Evolutionary conservation across 64 coral and sea anemone species (phyloP), one percentile per base, ranked within the genome.

Genomic region (Stylophora pistillata): DNA sequence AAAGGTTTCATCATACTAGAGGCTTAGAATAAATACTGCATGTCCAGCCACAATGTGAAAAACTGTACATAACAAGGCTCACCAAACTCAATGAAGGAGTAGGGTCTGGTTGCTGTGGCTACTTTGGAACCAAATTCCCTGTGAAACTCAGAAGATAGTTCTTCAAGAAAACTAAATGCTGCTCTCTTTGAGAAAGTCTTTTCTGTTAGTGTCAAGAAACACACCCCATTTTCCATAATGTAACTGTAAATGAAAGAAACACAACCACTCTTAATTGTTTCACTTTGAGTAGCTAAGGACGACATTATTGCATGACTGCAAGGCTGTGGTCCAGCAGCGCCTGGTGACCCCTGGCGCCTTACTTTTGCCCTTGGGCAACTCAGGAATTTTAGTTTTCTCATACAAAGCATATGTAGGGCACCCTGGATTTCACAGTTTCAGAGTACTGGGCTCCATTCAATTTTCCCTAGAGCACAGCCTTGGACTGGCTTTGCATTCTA

Each of bases 81-180:
- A 99, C 97, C 97, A 95, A 99, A 99, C 82, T 99, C 97, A 85
- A 99, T 99, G 78, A 99, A 99, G 63, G 88, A 88, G 30, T 99
- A 99, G 4, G 97, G 97, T 78, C 97, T 92, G 23, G 91, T 87
- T 85, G 94, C 97, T 29, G 86, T 90, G 21, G 93, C 57, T n/a
- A 99, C 78, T 90, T 64, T 89, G 71, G 60, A 64, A 74, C 97
- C 90, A 77, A 93, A 92, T 65, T 95, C 89, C 77, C 91, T 95
- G 78, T 89, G 82, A 83, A 99, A 99, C 86, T 99, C 97, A 74
- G 85, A 87, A 58, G 97, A 91, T 74, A 99, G 75, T 23, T 99
- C 97, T 84, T 99, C 97, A 11, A 99, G 79, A 76, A 81, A 99
- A 59, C 97, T 95, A 79, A 99, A 99, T 57, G 97, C 97, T 74